Base-by-base conservation (phyloP, 2,797 vertebrate genomes). In the Hoplostethus mediterraneus region DNA sequence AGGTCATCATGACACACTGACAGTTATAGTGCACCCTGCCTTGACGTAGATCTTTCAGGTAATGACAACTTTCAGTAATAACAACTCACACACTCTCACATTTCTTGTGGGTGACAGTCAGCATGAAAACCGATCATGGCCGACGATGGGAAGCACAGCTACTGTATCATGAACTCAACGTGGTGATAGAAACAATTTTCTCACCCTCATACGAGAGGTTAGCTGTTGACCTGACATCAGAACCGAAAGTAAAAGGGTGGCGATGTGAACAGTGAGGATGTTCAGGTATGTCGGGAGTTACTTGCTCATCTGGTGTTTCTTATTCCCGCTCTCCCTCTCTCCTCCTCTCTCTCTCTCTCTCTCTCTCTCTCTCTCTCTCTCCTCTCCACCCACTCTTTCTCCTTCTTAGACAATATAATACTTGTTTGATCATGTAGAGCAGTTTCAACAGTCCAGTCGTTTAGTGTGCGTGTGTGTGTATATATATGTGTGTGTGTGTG, bases 51-150 rank as follows among this genome's bases (percentile, higher is more conserved):
- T 72, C 77, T 71, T 25, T 56, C 73, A 47, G 53, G 53, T 89
- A 83, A 91, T 85, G 71, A 88, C 78, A 80, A 38, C 82, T 73
- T 47, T 67, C 17, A 42, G 59, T 81, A 85, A 92, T 81, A 85
- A 84, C 85, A 82, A 59, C 70, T 60, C 52, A 2, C 31, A 36
- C 42, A 1, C 54, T 58, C 71, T 81, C 64, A 16, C 8, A 33
- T 71, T 71, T 69, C 64, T 53, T 12, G 13, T 55, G 73, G 67
- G 77, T 38, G 17, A 33, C 56, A 63, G 78, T 79, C 83, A 81
- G 79, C 48, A 3, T 71, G 68, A 73, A 48, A 36, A 12, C 64
- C 74, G 67, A 44, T 49, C 17, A 13, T 16, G 31, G 36, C 8
- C n/a, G 36, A 5, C 21, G 28, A 75, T 49, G 8, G 33, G 55